Base-by-base conservation (phyloP, 2,797 vertebrate genomes). In the Calcarius lapponicus region DNA sequence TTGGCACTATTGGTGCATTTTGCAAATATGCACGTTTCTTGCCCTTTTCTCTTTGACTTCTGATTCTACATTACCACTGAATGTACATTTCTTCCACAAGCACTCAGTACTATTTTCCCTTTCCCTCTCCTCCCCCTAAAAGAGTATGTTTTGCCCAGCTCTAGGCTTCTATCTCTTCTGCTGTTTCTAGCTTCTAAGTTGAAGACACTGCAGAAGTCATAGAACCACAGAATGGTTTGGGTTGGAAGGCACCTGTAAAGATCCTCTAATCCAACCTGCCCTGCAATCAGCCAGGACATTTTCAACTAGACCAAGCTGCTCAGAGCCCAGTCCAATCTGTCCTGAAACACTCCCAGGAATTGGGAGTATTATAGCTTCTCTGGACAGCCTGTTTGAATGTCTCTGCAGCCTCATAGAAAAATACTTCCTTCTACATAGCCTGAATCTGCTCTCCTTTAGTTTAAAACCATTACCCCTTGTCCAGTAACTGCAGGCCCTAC, bases 81-180 rank as follows among this genome's bases (percentile, higher is more conserved):
- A 50, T 6, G 9, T 38, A 8, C 11, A 11, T 32, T 71, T 75
- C 24, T 65, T 75, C 18, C 0, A 0, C 11, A 43, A 24, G 17
- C 1, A 3, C 7, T 16, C 10, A 1, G 9, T 45, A 24, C 32
- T 32, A 15, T 29, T 71, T 50, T 15, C 10, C 4, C 6, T 5
- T 72, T 25, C 6, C 13, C 13, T 56, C 40, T 71, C 13, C 42
- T 50, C 10, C 10, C 21, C 2, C 1, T 9, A 4, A 32, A 54
- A 45, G 5, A 0, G 2, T 22, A 12, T 10, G 5, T 51, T 56
- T 61, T 62, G 13, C 38, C 17, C 19, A 67, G 42, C 26, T 72
- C 10, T 24, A 26, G 12, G 26, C 19, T 42, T 19, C 3, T 42
- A 10, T 36, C 22, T 51, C 42, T 34, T 54, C 53, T 47, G 45